Conservation (phyloP, 2,797 vertebrate genomes). For the Orientallactaga sibirica region DNA sequence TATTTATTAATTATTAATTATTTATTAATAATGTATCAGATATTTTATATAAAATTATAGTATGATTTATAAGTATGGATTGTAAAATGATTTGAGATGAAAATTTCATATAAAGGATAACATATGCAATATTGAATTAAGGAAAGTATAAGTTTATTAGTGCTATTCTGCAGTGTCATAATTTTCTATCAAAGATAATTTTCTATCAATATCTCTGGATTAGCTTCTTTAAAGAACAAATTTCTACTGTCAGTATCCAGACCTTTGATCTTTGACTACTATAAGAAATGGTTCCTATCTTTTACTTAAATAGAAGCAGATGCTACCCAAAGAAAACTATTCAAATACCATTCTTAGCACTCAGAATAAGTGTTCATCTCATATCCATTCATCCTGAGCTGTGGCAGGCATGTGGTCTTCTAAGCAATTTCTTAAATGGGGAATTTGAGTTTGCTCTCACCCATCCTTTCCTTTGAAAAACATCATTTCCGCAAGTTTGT, state of each 20-base stretch:
- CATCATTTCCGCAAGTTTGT: not conserved
- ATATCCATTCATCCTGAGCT: not conserved
- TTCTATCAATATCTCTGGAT: not conserved
- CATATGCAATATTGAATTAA: not conserved
- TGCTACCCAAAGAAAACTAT: not conserved
- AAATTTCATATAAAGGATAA: not conserved
- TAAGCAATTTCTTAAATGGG: accelerated
- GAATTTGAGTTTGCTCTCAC: not conserved
- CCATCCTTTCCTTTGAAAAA: not conserved
- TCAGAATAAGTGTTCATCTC: not conserved
- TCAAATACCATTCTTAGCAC: not conserved
- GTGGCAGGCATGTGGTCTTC: not conserved
- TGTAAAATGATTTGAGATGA: constrained; percentile 10
- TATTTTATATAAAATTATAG: not conserved
- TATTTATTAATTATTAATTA: too few relatives aligned
- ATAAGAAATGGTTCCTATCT: not conserved
- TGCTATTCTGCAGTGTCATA: not conserved
- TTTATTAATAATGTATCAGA: not conserved
- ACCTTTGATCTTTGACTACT: not conserved
- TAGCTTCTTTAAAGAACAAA: not conserved
- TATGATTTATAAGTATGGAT: not conserved
- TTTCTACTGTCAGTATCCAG: not conserved
- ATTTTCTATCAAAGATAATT: not conserved
- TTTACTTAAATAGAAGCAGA: not conserved
- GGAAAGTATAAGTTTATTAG: not conserved